Evolutionary conservation across 1,140 invertebrate genomes (phyloP).

Genomic region (Hylyphantes graminicola): DNA sequence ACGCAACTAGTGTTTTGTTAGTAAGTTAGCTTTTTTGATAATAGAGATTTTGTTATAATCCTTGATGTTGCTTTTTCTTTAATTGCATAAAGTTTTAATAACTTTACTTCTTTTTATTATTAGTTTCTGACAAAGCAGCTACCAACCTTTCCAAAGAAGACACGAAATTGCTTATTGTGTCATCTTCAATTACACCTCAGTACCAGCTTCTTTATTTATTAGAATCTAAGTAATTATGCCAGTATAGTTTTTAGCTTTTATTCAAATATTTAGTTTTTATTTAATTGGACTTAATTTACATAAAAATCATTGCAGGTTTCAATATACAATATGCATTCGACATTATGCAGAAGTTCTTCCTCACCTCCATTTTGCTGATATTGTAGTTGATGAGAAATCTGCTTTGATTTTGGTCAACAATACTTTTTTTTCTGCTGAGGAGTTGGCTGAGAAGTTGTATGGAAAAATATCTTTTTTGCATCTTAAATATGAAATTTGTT

Average conservation of each 20-base stretch:
- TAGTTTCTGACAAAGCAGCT: background rate
- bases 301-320: conserved; percentile 11
- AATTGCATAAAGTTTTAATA: background rate
- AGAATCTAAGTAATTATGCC: conserved; percentile 7
- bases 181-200: background rate
- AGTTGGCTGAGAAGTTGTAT: background rate
- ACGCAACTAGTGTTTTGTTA: background rate
- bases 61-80: background rate
- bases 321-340: conserved; percentile 5
- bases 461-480: background rate
- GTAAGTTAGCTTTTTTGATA: background rate
- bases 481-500: conserved; percentile 37
- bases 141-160: background rate
- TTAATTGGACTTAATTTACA: background rate
- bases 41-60: background rate
- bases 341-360: conserved; percentile 17
- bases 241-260: background rate
- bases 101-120: background rate
- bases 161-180: background rate
- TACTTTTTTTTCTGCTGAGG: conserved; percentile 1
- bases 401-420: conserved; percentile 28
- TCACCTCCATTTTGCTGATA: conserved; percentile 38
- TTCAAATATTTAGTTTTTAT: background rate
- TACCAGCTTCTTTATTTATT: conserved; percentile 21
- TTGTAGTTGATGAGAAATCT: conserved; percentile 33